These are phyloP conservation scores for Drosophila tanythrix DNA, from an alignment of 2,888 invertebrate genomes.

Conservation along the genomic window DNA sequence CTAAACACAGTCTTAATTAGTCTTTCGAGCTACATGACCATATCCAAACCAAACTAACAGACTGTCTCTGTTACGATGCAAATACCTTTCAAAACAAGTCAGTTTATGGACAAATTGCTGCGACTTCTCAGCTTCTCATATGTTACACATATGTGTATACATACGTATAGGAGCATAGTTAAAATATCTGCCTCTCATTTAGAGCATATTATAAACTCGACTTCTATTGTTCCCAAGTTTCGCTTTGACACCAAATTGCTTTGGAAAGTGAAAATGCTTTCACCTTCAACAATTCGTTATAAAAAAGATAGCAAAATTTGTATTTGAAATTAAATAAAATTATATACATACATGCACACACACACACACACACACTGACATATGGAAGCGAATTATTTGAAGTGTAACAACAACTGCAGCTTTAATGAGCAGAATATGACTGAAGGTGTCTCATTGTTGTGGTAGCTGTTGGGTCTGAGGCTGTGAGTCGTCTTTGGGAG, in stretches of 20 bases:
- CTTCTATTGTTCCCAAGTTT: constrained; percentile 69
- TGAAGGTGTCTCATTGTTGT: constrained; percentile 47
- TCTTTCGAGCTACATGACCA: not conserved
- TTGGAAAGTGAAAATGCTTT: constrained; percentile 83
- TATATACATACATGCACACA: constrained; percentile 30
- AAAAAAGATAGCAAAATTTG: constrained; percentile 48
- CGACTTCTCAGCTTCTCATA: not conserved
- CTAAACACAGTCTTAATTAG: not conserved
- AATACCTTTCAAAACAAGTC: not conserved
- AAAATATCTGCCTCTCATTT: constrained; percentile 25
- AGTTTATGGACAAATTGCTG: not conserved
- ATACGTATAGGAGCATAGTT: not conserved
- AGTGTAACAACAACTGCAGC: constrained; percentile 9
- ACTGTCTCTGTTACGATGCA: not conserved
- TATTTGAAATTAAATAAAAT: constrained; percentile 58
- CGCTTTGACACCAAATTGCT: constrained; percentile 74
- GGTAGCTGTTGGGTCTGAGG: constrained; percentile 24
- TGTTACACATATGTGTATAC: not conserved
- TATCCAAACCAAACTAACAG: not conserved
- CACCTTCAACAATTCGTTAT: constrained; percentile 79
- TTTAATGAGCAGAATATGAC: constrained; percentile 35
- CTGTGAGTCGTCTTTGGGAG: constrained; percentile 14
- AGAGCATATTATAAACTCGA: constrained; percentile 44
- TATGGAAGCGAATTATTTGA: constrained; percentile 30
- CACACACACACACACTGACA: constrained; percentile 13